phyloP scores from a whole-genome alignment of 1,140 invertebrate genomes.

The Hyphantria cunea region DNA sequence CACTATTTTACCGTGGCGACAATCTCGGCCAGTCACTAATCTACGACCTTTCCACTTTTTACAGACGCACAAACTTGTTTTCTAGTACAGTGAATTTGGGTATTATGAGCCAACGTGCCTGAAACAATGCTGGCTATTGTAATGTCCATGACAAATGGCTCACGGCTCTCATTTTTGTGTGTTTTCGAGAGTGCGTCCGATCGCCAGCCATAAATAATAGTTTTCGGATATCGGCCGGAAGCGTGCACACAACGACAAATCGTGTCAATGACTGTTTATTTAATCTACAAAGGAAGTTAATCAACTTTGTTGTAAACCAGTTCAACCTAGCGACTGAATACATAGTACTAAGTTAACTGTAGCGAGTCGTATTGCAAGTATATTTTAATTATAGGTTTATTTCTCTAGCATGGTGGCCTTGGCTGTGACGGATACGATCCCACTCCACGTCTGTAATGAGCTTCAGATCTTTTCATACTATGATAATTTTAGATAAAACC shows the following conservation, averaged over 20 bases:
- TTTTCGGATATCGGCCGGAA: conserved; percentile 70
- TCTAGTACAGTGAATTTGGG: conserved; percentile 46
- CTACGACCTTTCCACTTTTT: conserved; percentile 39
- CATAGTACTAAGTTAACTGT: conserved; percentile 20
- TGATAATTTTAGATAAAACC: too few relatives aligned
- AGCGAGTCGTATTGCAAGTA: conserved; percentile 32
- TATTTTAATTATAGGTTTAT: conserved; percentile 37
- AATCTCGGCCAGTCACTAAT: conserved; percentile 11
- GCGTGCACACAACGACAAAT: conserved; percentile 60
- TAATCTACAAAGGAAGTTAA: conserved; percentile 50
- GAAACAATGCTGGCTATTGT: conserved; percentile 71
- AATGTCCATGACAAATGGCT: conserved; percentile 62
- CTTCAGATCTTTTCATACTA: too few relatives aligned
- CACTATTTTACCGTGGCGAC: conserved; percentile 35
- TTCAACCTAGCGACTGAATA: conserved; percentile 17
- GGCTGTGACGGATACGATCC: too few relatives aligned
- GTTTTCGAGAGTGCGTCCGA: conserved; percentile 66
- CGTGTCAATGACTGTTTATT: conserved; percentile 60
- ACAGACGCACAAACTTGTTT: conserved; percentile 38
- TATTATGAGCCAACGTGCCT: conserved; percentile 49
- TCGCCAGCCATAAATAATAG: conserved; percentile 65
- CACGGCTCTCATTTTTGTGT: conserved; percentile 69
- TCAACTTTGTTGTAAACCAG: conserved; percentile 37
- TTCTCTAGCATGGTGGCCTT: neutral
- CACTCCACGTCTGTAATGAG: too few relatives aligned